Base-by-base conservation (phyloP, 2,888 invertebrate species). In the Masnerella sp. region DNA sequence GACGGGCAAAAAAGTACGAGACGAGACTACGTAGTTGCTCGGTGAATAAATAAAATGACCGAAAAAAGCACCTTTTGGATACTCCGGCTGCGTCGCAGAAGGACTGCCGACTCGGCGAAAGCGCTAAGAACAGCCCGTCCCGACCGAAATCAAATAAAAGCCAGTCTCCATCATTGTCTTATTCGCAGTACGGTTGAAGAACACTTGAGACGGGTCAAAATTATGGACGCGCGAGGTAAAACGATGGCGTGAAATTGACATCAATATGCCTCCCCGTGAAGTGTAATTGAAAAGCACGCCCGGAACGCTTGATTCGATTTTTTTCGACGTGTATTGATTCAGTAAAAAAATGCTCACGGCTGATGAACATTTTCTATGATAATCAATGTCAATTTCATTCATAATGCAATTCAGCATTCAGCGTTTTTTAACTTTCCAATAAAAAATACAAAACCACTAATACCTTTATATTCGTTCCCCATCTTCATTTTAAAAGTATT, bases 221-320 rank as follows among this genome's bases (percentile, higher is more conserved):
- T 69, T 69, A 69, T 61, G 59, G 52, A 43, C 65, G 25, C 32
- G 12, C 15, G 12, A n/a, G 11, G 17, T 42, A 59, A 49, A 51
- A 51, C 59, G 47, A 25, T 47, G 69, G 64, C 47, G 78, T 79
- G 77, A 70, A 62, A 78, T 77, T 82, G 80, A 82, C 77, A 64
- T 80, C 77, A 81, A 81, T 78, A 79, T 76, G 79, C 77, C 56
- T 58, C 14, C 69, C 45, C 64, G 51, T 72, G 73, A 67, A 77
- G 70, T 76, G 79, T 77, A 70, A 81, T 67, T 68, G 77, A 76
- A 69, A 70, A 56, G 73, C 59, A 61, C 25, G 40, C 36, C 15
- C 14, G 36, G 32, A 11, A 11, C n/a, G n/a, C 1, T 20, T 20
- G 7, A 20, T 20, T 42, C 22, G 11, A n/a, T n/a, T n/a, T n/a